Base-by-base conservation (phyloP, 2,797 vertebrate species). In the Bradypodion pumilum region DNA sequence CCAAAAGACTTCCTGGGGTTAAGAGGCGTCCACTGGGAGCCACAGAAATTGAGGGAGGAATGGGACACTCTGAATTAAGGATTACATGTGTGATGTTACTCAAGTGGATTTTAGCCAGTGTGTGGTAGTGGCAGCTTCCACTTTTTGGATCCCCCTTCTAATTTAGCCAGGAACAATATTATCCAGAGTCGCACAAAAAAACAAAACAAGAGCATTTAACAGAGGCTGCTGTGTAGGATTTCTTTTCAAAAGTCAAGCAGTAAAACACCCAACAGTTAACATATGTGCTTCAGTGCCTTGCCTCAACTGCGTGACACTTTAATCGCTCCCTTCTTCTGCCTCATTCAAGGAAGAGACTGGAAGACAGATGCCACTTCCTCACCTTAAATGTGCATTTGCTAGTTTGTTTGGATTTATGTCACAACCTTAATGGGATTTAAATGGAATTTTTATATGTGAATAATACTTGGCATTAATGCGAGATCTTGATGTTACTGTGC, bases 371-470 rank as follows among this genome's bases (percentile, higher is more conserved):
- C 94, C 95, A 94, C 91, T 95, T 95, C 95, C 87, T 87, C 81
- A 95, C 95, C 95, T 95, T 95, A 95, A 93, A 86, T 86, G 94
- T 95, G 89, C 90, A 91, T 95, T 96, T 95, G 94, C 94, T 95
- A 94, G 93, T 95, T 95, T 96, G 95, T 95, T 96, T 96, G 94
- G 94, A 96, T 96, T 96, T 96, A 95, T 96, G 94, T 96, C 94
- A 91, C 92, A 88, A 95, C 95, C 95, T 93, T 96, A 96, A 96
- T 96, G 95, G 96, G 94, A 94, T 96, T 96, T 96, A 96, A 96
- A 96, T 96, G 95, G 95, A 95, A 95, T 94, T 95, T 95, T 95
- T 94, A 92, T 93, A 92, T 94, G 94, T 95, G 96, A 96, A 93
- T 95, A 96, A 96, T 96, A 95, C 10, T 79, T 89, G 90, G 88